phyloP scores from a whole-genome alignment of 2,797 vertebrate genomes.

The Artibeus jamaicensis region DNA sequence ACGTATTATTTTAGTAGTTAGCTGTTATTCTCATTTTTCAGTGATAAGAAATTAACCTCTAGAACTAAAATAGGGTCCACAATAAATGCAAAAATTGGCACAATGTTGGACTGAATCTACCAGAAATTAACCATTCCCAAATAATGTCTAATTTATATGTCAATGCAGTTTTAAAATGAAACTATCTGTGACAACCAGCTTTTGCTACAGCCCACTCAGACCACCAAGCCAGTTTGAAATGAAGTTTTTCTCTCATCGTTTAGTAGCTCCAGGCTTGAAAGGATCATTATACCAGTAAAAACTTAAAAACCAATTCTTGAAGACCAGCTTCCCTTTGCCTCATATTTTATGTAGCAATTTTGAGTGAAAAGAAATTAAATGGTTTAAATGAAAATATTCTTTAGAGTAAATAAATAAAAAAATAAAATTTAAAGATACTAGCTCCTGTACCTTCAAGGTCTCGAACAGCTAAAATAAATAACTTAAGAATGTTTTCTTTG shows the following conservation, averaged over 20 bases:
- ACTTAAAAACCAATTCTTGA: neutral
- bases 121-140: neutral
- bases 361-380: neutral
- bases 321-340: neutral
- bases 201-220: neutral
- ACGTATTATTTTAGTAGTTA: neutral
- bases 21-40: neutral
- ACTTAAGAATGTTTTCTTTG: neutral
- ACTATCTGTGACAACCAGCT: neutral
- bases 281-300: neutral
- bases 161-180: neutral
- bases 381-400: neutral
- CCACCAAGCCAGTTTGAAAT: neutral
- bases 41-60: neutral
- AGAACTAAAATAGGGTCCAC: neutral
- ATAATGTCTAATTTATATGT: neutral
- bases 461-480: neutral
- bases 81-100: neutral
- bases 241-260: neutral
- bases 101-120: neutral
- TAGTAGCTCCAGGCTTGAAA: neutral
- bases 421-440: neutral
- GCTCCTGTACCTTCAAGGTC: neutral
- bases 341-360: neutral
- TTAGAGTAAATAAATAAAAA: neutral